Evolutionary conservation across 2,113 vertebrate genomes (phyloP), one percentile per base, ranked within the genome.

Genomic region (Pandion haliaetus): DNA sequence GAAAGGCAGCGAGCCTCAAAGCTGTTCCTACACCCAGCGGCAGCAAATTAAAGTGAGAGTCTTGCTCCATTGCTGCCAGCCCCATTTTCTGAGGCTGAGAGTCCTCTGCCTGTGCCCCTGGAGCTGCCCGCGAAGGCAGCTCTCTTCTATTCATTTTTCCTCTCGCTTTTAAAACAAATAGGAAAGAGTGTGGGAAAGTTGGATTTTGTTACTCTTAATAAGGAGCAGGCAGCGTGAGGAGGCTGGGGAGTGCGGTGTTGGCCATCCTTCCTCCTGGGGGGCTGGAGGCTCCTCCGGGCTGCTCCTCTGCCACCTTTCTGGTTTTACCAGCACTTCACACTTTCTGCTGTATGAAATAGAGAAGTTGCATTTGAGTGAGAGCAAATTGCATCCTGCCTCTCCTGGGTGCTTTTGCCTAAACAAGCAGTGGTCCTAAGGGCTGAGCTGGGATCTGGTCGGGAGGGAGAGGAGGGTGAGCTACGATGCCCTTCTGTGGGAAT

Each of bases 181-280:
- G 31, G 34, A 12, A 38, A 29, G 65, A 47, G 36, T 4, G 6
- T 8, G 20, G 36, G 16, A 26, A 71, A 44, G 50, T 4, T 32
- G 47, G 5, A 24, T 29, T 61, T 47, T 42, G 40, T 38, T 52
- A 4, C 29, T 66, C 78, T 19, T 17, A 55, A 15, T 13, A 6
- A 31, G 50, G 67, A 19, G 61, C 17, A 8, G 73, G 42, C 57
- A 52, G 36, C 0, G 0, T 5, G 34, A 62, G 45, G 57, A 29
- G 24, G 10, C 40, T 2, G 1, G 25, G 58, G 45, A 49, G n/a
- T 1, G 8, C 3, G 8, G n/a, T 6, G 13, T 9, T 21, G 78
- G 11, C 47, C 1, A 0, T 10, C 25, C 5, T 3, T 49, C 26
- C 57, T 49, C 25, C 49, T 3, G 15, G 17, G 23, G 21, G 14